Evolutionary conservation across 2,113 vertebrate genomes (phyloP).

Genomic region (Dendrocopos noguchii): DNA sequence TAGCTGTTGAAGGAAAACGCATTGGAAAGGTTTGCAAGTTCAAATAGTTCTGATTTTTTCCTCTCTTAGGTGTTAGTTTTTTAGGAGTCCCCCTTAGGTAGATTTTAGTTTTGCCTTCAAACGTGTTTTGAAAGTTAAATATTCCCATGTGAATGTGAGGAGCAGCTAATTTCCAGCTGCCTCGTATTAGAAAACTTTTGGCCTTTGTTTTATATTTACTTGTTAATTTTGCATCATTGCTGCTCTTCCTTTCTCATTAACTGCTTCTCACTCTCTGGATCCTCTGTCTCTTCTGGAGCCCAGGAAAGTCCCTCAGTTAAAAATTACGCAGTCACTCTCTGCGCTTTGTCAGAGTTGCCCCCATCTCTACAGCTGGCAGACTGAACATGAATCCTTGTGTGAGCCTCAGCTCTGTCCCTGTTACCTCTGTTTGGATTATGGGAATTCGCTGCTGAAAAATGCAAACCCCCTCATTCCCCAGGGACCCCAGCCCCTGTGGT

Average conservation of each 20-base stretch:
- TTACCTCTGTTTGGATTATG: background rate
- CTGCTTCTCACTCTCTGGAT: background rate
- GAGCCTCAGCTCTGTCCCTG: background rate
- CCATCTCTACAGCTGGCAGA: background rate
- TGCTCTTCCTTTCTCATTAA: conserved; percentile 20
- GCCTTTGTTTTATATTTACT: background rate
- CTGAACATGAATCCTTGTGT: background rate
- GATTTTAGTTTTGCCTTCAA: background rate
- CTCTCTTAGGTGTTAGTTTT: background rate
- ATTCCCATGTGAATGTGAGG: background rate
- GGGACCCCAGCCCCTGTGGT: background rate
- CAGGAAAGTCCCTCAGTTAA: background rate
- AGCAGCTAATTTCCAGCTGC: conserved; percentile 4
- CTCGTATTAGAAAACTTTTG: background rate
- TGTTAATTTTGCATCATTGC: background rate
- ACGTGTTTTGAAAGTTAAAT: background rate
- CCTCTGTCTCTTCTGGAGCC: background rate
- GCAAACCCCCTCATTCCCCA: background rate
- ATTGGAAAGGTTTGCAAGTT: conserved; percentile 89
- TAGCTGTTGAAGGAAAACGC: conserved; percentile 96
- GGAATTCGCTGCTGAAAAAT: background rate
- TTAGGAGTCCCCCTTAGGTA: background rate
- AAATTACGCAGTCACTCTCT: background rate
- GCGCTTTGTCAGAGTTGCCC: background rate
- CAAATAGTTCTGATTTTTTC: background rate